A percentile compares a stretch with the other conserved stretches of the same genome.
Evolutionary conservation across 2,888 invertebrate species (phyloP).

Genomic region (Spodoptera picta): DNA sequence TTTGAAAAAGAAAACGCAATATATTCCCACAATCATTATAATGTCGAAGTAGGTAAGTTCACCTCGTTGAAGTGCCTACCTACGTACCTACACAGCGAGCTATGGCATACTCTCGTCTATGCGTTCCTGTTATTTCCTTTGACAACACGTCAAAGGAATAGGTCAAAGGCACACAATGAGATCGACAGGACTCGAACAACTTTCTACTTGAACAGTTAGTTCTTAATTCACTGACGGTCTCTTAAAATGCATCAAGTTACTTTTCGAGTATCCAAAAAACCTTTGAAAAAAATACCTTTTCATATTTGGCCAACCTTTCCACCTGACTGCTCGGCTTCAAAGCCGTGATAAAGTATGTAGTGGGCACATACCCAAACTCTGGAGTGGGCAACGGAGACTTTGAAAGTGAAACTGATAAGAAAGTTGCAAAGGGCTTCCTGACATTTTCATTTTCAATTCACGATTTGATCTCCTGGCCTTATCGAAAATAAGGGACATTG

Average conservation of each 20-base stretch:
- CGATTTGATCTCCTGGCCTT: no score
- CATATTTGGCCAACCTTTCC: no score
- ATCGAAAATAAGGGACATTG: no score
- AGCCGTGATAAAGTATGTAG: no score
- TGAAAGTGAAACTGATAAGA: no score
- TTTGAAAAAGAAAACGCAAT: conserved; percentile 10
- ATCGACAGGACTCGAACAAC: conserved; percentile 47
- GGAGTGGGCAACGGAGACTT: no score
- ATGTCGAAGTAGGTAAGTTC: conserved; percentile 40
- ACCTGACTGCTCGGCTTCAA: no score
- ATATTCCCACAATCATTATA: conserved; percentile 36
- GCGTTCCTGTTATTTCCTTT: conserved; percentile 53
- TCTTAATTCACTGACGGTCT: conserved; percentile 26
- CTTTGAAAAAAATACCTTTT: no score
- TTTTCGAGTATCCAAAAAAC: conserved; percentile 6
- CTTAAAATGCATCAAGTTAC: conserved; percentile 28
- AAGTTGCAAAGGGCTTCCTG: no score
- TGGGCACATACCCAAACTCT: no score
- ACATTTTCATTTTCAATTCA: no score
- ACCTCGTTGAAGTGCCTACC: conserved; percentile 14
- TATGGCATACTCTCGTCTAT: conserved; percentile 44
- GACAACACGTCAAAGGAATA: conserved; percentile 49
- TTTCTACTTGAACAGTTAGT: conserved; percentile 38
- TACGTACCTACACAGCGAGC: conserved; percentile 33
- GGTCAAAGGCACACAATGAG: conserved; percentile 51